Conservation (phyloP, 2,888 invertebrate genomes). For the Chymomyza caudatula region DNA sequence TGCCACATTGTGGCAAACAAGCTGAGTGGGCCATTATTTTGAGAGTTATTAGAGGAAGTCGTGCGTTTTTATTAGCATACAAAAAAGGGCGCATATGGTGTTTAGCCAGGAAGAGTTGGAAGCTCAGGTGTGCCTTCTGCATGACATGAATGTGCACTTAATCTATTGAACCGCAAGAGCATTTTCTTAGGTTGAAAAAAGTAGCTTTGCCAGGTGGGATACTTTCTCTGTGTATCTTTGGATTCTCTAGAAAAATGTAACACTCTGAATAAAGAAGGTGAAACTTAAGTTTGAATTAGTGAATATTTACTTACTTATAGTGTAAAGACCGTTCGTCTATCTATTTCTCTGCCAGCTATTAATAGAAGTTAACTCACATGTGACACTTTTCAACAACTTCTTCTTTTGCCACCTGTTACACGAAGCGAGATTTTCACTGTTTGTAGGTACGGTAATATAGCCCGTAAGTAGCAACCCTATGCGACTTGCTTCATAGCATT, state of each 20-base stretch:
- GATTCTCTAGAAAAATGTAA: neutral
- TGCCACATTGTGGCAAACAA: slow-evolving; percentile 15
- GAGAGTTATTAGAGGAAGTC: slow-evolving; percentile 49
- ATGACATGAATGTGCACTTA: slow-evolving; percentile 11
- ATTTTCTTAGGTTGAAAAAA: neutral
- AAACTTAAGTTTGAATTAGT: too few species aligned
- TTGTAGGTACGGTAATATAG: too few species aligned
- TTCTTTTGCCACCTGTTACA: too few species aligned
- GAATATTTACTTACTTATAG: too few species aligned
- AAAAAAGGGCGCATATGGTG: slow-evolving; percentile 23
- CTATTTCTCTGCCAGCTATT: too few species aligned
- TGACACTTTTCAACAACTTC: too few species aligned
- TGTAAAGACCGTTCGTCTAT: too few species aligned
- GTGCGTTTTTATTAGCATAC: slow-evolving; percentile 33
- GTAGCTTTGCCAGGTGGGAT: neutral
- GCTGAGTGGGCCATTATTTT: slow-evolving; percentile 23
- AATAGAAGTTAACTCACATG: too few species aligned
- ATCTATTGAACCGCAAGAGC: neutral
- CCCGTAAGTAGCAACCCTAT: too few species aligned
- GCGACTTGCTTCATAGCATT: too few species aligned
- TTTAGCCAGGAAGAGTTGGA: neutral
- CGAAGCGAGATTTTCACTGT: too few species aligned
- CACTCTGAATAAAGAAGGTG: neutral
- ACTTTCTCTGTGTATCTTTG: neutral
- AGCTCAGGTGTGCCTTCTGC: neutral